Evolutionary conservation across 2,797 vertebrate genomes (phyloP), one percentile per base, ranked within the genome.

Genomic region (Betta splendens): DNA sequence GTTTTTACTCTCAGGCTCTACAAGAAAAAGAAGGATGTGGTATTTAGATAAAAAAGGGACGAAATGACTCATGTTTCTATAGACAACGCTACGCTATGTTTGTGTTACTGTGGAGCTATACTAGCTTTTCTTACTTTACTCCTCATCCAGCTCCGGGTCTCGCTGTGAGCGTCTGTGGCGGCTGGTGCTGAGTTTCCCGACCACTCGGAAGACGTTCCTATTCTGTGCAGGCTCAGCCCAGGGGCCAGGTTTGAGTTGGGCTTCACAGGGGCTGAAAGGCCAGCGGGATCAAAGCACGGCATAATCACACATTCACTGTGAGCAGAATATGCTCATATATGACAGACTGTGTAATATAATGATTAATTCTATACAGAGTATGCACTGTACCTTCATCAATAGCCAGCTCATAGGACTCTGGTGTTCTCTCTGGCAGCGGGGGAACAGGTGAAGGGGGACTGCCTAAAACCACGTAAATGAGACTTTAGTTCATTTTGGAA

Each of bases 361-460:
- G 12, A 1, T n/a, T n/a, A n/a, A n/a, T n/a, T n/a, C n/a, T n/a
- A 12, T 43, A 44, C 3, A 1, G 36, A 7, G 21, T 37, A 5
- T 22, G 1, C 6, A 48, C 8, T 7, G 16, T 72, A 87, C 96
- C 86, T 40, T 83, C 82, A 73, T 93, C 87, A 16, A 73, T 64
- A 35, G 94, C 90, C 55, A 98, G 45, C 77, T 94, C 50, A 76
- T 92, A 97, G 0, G 97, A 98, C 50, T 96, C 95, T 0, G 91
- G 93, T 3, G 97, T 99, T 90, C 97, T 93, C 78, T 95, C 93
- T 61, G 97, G 97, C 42, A 98, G 92, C 0, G 94, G 92, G 0
- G 93, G 94, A 4, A 74, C 90, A 35, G 94, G 93, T 22, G 95
- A 93, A 4, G 93, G 89, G 7, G 90, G 85, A 33, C 78, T 88